Conservation (phyloP, 2,113 vertebrate genomes). For the Burhinus oedicnemus region DNA sequence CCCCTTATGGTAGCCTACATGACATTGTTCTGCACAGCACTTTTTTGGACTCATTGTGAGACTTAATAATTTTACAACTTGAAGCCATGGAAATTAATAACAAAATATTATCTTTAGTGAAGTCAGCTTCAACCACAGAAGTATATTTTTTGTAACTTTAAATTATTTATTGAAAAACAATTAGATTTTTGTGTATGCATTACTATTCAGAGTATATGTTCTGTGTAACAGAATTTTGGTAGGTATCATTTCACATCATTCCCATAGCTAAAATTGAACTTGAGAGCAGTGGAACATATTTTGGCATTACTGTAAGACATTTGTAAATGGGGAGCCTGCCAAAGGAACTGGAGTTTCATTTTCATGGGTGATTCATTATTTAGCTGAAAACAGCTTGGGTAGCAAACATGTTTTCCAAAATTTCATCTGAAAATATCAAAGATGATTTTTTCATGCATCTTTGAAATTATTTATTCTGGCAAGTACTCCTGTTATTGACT, state of each 20-base stretch:
- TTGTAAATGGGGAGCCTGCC: constrained; percentile 22
- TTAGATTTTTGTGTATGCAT: background rate
- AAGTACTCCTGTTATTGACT: constrained; percentile 4
- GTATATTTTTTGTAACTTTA: background rate
- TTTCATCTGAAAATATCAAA: background rate
- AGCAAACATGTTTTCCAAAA: constrained; percentile 16
- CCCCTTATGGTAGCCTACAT: background rate
- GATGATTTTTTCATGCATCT: background rate
- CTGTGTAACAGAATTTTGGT: background rate
- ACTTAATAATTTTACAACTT: background rate
- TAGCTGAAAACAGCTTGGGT: constrained; percentile 24
- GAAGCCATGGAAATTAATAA: background rate
- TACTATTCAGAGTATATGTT: background rate
- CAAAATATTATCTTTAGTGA: background rate
- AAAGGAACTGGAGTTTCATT: constrained; percentile 14
- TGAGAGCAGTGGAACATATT: background rate
- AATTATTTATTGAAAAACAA: background rate
- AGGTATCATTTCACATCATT: background rate
- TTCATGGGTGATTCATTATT: background rate
- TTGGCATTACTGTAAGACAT: background rate
- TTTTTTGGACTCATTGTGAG: background rate
- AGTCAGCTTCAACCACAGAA: background rate
- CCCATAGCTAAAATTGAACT: background rate
- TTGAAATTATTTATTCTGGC: background rate
- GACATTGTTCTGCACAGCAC: background rate